phyloP scores from a whole-genome alignment of 1,140 invertebrate genomes.

The Maniola jurtina region DNA sequence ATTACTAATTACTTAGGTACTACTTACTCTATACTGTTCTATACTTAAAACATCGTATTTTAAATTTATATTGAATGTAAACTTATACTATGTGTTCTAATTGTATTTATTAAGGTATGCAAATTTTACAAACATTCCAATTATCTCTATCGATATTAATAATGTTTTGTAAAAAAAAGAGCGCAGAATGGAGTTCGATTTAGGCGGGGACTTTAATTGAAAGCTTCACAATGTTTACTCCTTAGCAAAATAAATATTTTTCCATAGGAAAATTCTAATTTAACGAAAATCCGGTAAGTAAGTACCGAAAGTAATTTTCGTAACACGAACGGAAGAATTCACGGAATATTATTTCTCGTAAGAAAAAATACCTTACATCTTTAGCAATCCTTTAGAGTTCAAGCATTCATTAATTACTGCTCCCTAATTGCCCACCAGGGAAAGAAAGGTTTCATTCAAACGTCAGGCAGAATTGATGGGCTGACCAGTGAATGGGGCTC shows the following conservation, averaged over 20 bases:
- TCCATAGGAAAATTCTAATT: too few species aligned
- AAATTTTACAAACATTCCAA: too few species aligned
- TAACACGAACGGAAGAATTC: not conserved
- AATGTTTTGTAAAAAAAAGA: too few species aligned
- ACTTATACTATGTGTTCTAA: too few species aligned
- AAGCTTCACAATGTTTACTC: not conserved
- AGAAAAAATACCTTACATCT: constrained; percentile 6
- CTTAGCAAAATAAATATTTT: not conserved
- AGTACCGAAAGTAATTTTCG: not conserved
- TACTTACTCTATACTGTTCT: too few species aligned
- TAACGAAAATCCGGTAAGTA: too few species aligned
- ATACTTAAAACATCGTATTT: too few species aligned
- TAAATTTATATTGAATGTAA: too few species aligned
- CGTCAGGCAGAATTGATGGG: constrained; percentile 72
- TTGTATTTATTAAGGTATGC: too few species aligned
- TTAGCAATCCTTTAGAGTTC: constrained; percentile 17
- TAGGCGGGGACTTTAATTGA: not conserved
- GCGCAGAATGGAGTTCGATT: too few species aligned
- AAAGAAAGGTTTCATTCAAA: constrained; percentile 70
- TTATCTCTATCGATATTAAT: too few species aligned
- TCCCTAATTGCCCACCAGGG: constrained; percentile 61
- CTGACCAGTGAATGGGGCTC: constrained; percentile 67
- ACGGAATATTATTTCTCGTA: not conserved
- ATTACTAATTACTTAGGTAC: too few species aligned
- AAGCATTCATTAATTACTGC: constrained; percentile 57